Conservation (phyloP, 2,113 vertebrate genomes). For the Alectura lathami region DNA sequence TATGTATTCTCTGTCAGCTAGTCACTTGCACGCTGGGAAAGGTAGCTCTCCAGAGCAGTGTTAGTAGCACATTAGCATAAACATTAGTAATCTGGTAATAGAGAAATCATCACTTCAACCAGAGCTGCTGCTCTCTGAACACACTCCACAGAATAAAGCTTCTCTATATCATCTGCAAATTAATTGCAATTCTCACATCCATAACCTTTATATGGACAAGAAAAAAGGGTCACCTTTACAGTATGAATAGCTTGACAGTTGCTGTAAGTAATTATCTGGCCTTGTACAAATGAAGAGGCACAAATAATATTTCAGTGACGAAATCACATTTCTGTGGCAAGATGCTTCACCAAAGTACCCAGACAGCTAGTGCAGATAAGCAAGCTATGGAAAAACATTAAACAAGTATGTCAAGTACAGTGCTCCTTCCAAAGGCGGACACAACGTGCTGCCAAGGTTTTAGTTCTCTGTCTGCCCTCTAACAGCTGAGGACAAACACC, state of each 20-base stretch:
- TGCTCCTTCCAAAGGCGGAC: not conserved
- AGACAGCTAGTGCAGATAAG: not conserved
- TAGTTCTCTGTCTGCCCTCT: not conserved
- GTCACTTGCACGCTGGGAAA: conserved; percentile 60
- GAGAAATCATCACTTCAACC: conserved; percentile 59
- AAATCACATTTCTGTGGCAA: conserved; percentile 25
- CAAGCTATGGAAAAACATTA: conserved; percentile 16
- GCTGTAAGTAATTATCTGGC: conserved; percentile 61
- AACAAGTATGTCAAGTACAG: not conserved
- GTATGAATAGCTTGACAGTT: conserved; percentile 50
- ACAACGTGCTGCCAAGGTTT: not conserved
- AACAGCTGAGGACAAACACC: not conserved
- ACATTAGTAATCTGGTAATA: conserved; percentile 45
- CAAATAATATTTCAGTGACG: conserved; percentile 53
- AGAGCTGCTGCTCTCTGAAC: conserved; percentile 39
- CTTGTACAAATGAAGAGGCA: conserved; percentile 56
- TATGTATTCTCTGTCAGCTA: conserved; percentile 45
- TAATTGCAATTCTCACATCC: conserved; percentile 63
- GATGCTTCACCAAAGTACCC: conserved; percentile 10
- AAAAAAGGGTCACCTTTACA: conserved; percentile 62
- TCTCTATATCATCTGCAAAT: conserved; percentile 51
- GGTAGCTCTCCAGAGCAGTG: conserved; percentile 37
- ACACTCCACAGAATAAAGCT: conserved; percentile 30
- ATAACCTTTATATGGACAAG: conserved; percentile 62
- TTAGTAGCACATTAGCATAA: conserved; percentile 66